Conservation (phyloP, 1,140 invertebrate species). For the Drosophila rhopaloa region DNA sequence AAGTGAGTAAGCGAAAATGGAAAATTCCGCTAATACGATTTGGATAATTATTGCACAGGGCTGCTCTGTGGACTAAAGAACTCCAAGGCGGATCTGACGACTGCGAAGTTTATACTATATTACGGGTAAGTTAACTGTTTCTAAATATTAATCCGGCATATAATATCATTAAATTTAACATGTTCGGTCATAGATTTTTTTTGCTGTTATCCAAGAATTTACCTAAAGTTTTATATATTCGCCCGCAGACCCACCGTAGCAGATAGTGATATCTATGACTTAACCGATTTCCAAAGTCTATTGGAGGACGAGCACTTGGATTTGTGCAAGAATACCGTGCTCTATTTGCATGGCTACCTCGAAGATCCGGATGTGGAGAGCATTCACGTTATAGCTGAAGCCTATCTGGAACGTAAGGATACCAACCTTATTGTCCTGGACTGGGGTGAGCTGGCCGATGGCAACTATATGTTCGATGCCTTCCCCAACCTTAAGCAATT, state of each 20-base stretch:
- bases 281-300: conserved; percentile 66
- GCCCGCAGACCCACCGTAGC: conserved; percentile 61
- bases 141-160: too few species aligned
- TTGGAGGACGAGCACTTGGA: conserved; percentile 85
- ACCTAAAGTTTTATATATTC: background rate
- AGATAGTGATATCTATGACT: conserved; percentile 76
- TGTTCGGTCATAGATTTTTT: background rate
- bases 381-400: conserved; percentile 85
- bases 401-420: conserved; percentile 82
- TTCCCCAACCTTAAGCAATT: conserved; percentile 85
- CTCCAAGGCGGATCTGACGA: conserved; percentile 63
- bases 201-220: background rate
- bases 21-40: conserved; percentile 17
- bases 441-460: conserved; percentile 87
- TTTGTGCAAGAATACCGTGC: conserved; percentile 85
- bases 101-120: conserved; percentile 73
- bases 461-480: conserved; percentile 86
- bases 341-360: conserved; percentile 87
- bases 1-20: conserved; percentile 36
- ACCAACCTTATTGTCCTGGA: conserved; percentile 86
- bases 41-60: conserved; percentile 41
- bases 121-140: conserved; percentile 56
- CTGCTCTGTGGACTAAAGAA: conserved; percentile 70
- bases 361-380: conserved; percentile 86
- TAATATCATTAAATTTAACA: too few species aligned